phyloP scores from a whole-genome alignment of 2,797 vertebrate genomes.

The Okamejei kenojei region DNA sequence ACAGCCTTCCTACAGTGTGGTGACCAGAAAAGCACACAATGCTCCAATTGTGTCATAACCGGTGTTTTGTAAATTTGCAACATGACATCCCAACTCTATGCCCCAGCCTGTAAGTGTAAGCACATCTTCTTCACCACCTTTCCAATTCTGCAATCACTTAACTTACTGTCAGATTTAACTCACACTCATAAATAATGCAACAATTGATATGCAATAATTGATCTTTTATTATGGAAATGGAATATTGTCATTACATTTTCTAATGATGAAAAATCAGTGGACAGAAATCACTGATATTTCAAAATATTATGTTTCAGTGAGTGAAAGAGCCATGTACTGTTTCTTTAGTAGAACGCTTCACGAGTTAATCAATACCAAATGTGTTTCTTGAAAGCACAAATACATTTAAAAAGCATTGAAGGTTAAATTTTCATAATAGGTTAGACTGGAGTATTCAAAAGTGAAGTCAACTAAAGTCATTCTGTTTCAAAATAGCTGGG shows the following conservation, averaged over 20 bases:
- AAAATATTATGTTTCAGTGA: background rate
- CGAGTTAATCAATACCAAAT: background rate
- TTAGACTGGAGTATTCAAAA: background rate
- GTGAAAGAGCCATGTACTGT: background rate
- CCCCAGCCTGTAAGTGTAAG: too few species aligned
- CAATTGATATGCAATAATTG: background rate
- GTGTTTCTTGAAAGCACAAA: background rate
- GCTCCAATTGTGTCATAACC: too few species aligned
- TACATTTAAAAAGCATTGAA: background rate
- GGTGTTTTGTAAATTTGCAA: too few species aligned
- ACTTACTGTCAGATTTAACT: background rate
- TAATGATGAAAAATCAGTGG: background rate
- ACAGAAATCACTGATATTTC: constrained; percentile 10
- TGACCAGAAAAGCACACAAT: too few species aligned
- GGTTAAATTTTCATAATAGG: background rate
- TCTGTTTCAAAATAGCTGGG: background rate
- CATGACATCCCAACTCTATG: too few species aligned
- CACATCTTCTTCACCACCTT: background rate
- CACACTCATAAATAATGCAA: background rate
- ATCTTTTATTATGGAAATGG: background rate
- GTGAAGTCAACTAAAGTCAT: background rate
- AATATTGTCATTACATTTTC: background rate
- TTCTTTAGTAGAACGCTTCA: background rate
- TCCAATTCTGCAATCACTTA: background rate
- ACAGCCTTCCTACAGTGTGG: too few species aligned